Evolutionary conservation across 2,888 invertebrate genomes (phyloP).

Genomic region (Ophioninae sp.): DNA sequence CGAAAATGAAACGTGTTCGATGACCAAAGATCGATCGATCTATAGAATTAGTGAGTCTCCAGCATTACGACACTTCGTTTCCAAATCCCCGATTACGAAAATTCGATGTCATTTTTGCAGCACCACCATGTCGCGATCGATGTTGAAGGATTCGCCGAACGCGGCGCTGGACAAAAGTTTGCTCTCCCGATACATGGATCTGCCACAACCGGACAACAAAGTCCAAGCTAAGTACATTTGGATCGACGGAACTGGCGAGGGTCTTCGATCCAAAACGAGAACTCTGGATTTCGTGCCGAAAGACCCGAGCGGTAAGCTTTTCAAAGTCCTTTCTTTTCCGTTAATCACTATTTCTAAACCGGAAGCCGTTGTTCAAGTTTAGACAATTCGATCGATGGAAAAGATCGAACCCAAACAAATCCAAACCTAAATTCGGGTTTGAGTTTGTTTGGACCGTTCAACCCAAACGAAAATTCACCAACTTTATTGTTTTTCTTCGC

Average conservation of each 20-base stretch:
- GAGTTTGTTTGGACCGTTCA: too few species aligned
- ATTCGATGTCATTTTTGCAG: conserved; percentile 65
- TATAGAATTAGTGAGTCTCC: too few species aligned
- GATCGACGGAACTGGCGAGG: conserved; percentile 96
- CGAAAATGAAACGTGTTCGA: background rate
- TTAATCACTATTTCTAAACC: too few species aligned
- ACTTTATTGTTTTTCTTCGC: background rate
- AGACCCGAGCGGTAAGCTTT: conserved; percentile 85
- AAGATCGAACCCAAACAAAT: too few species aligned
- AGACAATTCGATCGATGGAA: too few species aligned
- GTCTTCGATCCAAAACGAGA: conserved; percentile 93
- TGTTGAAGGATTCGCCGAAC: conserved; percentile 89
- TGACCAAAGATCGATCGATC: too few species aligned
- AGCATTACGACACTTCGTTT: too few species aligned
- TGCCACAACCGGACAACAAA: conserved; percentile 90
- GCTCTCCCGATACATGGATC: conserved; percentile 87
- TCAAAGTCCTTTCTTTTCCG: too few species aligned
- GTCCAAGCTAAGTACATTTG: conserved; percentile 95
- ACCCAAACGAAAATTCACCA: background rate
- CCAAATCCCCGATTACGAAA: too few species aligned
- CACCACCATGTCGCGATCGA: conserved; percentile 76
- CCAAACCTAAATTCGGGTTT: too few species aligned
- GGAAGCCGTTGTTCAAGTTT: too few species aligned
- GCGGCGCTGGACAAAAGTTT: conserved; percentile 90
- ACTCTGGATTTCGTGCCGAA: conserved; percentile 92